These are phyloP conservation scores for Catharus minimus DNA, from an alignment of 2,113 vertebrate genomes.

Conservation along the genomic window DNA sequence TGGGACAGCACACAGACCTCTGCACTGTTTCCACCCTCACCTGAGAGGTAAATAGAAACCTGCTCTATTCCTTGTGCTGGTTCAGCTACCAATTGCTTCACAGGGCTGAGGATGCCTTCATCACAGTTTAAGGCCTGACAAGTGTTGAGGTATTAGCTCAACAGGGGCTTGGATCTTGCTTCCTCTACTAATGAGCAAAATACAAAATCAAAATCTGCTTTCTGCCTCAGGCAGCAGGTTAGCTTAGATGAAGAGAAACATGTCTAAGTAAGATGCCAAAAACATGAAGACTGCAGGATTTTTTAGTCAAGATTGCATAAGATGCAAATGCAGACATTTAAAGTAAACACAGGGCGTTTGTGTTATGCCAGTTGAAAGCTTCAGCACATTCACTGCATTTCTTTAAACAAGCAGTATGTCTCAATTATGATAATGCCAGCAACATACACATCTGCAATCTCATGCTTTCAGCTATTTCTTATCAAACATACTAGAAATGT, in stretches of 20 bases:
- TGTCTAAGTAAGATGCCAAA: not conserved
- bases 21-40: not conserved
- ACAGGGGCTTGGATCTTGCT: not conserved
- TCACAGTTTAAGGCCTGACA: not conserved
- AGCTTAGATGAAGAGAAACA: not conserved
- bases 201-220: not conserved
- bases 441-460: not conserved
- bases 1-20: not conserved
- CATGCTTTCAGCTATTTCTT: not conserved
- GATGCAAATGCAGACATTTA: slow-evolving; percentile 6
- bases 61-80: not conserved
- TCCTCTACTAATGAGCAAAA: slow-evolving; percentile 12
- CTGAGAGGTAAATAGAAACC: not conserved
- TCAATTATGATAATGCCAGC: not conserved
- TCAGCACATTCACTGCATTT: not conserved
- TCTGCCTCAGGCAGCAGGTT: slow-evolving; percentile 6
- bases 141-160: not conserved
- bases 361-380: not conserved
- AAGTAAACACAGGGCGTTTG: not conserved
- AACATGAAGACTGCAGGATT: not conserved
- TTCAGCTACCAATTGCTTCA: not conserved
- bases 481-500: not conserved
- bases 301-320: not conserved
- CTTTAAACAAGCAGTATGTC: not conserved
- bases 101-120: not conserved